Evolutionary conservation across 2,797 vertebrate species (phyloP), one percentile per base, ranked within the genome.

Genomic region (Spheniscus humboldti): DNA sequence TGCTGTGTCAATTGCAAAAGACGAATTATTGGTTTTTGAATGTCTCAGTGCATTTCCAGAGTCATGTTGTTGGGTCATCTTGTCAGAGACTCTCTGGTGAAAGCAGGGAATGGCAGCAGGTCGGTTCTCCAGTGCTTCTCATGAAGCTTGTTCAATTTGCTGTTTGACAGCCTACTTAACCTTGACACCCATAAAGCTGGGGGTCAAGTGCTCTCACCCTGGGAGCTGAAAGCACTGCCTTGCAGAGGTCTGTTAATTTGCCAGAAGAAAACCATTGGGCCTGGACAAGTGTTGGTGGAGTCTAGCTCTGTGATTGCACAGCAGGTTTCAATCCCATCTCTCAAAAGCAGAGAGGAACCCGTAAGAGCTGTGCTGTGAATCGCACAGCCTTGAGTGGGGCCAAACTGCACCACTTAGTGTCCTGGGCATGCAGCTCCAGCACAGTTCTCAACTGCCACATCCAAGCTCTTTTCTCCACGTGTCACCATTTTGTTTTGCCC

Each of bases 81-180:
- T 52, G 41, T 90, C 62, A 9, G 7, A 56, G 73, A 2, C 55
- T 57, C 71, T 41, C 47, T 83, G 48, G 43, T 59, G 56, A 86
- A 63, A 86, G 60, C 4, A 5, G 63, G 75, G 79, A 86, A 48
- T 10, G 59, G 87, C 86, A 83, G 53, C 93, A 86, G 92, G 66
- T 91, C 0, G 0, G 33, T 92, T 96, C 87, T 92, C 14, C 62
- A 20, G 72, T 2, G 0, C 82, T 92, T 78, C 89, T 96, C 2
- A 0, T 75, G 89, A 39, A 92, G 80, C 60, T 94, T 41, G 78
- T 81, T 95, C 92, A 53, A 0, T 92, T 47, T 94, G 81, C 85
- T 88, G 55, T 94, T 78, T 96, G 94, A 94, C 95, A 95, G 2
- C 27, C 80, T 64, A 73, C 95, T 97, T 95, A 88, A 92, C 82